Evolutionary conservation across 2,888 invertebrate genomes (phyloP), one percentile per base, ranked within the genome.

Genomic region (Drosophila suboccidentalis): DNA sequence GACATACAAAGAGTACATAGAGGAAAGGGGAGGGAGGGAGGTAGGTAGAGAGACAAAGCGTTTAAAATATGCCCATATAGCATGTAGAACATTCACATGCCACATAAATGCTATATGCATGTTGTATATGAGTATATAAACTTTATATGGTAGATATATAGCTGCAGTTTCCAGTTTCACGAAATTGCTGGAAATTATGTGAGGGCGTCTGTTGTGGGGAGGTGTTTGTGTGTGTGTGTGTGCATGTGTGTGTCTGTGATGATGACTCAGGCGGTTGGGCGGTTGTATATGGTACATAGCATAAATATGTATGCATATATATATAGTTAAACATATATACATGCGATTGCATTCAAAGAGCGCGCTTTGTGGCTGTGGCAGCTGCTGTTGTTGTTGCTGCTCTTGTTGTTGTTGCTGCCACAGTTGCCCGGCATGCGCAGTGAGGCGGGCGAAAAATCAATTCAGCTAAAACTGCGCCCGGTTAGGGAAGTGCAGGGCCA

Each of bases 401-500:
- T 10, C 22, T 38, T 58, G 32, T 36, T 46, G 32, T 49, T 6
- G 34, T 39, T 59, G 67, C 44, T 71, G 70, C 19, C 53, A 47
- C 58, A 13, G 13, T 68, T 87, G 87, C 80, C 87, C 89, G 85
- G 78, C 87, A 85, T 89, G 89, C 89, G 87, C 86, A 82, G 79
- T 78, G 80, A 82, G 85, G 64, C 75, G 73, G 70, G 63, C 70
- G 61, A 84, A 91, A 90, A 91, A 91, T 91, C 91, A 91, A 91
- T 91, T 90, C 90, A 91, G 91, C 91, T 91, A 90, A 90, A 89
- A 81, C 65, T 87, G 74, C 87, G 79, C 86, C 81, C 89, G 87
- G 87, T 79, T 82, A 72, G 80, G 71, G 83, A 76, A 78, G 78
- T 82, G 80, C 75, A 78, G 78, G 72, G 59, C 65, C 58, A 47